Evolutionary conservation across 2,797 vertebrate species (phyloP), one percentile per base, ranked within the genome.

Genomic region (Pelobates cultripes): DNA sequence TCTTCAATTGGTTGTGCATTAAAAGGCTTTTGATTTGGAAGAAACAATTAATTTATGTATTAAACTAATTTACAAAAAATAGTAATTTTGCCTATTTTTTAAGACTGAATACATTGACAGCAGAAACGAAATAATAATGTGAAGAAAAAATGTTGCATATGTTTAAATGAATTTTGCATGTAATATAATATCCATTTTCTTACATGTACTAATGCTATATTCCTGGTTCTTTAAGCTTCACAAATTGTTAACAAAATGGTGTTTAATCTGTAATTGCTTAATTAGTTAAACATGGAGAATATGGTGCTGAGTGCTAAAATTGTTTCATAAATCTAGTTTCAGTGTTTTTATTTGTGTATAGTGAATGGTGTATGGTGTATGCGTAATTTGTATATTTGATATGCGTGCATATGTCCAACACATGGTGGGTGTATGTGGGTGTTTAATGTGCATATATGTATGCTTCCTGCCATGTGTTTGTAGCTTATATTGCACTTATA

Each of bases 361-460:
- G 75, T 40, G 13, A 14, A n/a, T 53, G 43, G 40, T 5, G 43
- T n/a, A n/a, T 53, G 43, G 40, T 5, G 43, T n/a, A 61, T 61
- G 53, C 69, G n/a, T 28, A 45, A 78, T 78, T 61, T 70, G 44
- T 70, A 70, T 70, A 70, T 8, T 12, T 70, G 68, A 61, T 13
- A 45, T 78, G 15, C 45, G 77, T 71, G 64, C 68, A 71, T 51
- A 73, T 72, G 77, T 73, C 17, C 28, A n/a, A 7, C 77, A 63
- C 43, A 64, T 71, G 76, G 61, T 7, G 61, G 5, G n/a, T 6
- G 17, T 40, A 64, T 51, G 61, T 63, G 41, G 12, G 40, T 42
- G 55, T 71, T 72, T 63, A 45, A 15, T 64, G 43, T 68, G 43
- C 12, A 15, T 78, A 12, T 60, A 5, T 64, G 61, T 14, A 14